A percentile compares a stretch with the other conserved stretches of the same genome.
Evolutionary conservation across 2,797 vertebrate species (phyloP).

Genomic region (Nasua narica): DNA sequence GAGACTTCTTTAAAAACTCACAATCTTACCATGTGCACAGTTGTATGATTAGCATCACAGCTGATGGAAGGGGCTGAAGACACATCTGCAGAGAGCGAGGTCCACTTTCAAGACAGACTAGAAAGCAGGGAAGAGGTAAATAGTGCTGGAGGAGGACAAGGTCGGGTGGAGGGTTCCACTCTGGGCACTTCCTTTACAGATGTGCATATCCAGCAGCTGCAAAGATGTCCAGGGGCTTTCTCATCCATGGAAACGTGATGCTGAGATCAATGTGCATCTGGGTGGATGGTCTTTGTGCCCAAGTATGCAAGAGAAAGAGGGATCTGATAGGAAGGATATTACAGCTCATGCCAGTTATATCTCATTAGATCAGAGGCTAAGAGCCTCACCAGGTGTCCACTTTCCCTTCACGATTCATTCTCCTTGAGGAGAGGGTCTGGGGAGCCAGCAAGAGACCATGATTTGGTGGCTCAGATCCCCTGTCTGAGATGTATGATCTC

Average conservation of each 20-base stretch:
- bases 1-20: neutral
- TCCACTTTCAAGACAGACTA: neutral
- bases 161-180: neutral
- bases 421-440: neutral
- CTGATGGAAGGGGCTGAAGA: neutral
- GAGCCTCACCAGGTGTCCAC: neutral
- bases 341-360: neutral
- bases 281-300: no score
- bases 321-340: neutral
- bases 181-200: neutral
- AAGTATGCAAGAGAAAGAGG: neutral
- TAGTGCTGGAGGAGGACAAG: neutral
- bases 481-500: neutral
- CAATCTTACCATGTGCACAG: neutral
- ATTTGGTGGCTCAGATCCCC: neutral
- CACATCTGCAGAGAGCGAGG: neutral
- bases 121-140: neutral
- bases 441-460: neutral
- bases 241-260: no score
- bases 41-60: neutral
- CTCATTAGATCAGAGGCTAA: neutral
- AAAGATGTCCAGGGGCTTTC: neutral
- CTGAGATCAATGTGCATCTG: neutral
- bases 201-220: neutral
- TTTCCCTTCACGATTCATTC: neutral